Percentiles rank a stretch among this genome's conserved stretches.
These are phyloP conservation scores for Sericinus montela DNA, from an alignment of 2,888 invertebrate genomes.

Conservation along the genomic window DNA sequence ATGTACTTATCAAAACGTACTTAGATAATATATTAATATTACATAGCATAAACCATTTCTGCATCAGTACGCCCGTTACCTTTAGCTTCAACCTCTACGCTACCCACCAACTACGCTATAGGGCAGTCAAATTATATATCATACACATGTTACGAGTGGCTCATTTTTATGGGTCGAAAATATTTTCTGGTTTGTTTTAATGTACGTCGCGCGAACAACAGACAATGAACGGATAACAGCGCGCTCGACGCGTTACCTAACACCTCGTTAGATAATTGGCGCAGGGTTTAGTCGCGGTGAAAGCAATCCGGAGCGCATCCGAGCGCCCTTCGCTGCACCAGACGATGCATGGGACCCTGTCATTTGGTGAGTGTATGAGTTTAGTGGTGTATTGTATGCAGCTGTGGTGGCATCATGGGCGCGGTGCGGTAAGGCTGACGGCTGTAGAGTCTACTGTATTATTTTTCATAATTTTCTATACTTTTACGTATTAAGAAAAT, in stretches of 20 bases:
- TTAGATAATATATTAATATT: no score
- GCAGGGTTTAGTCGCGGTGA: conserved; percentile 10
- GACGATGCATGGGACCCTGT: not conserved
- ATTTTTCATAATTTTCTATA: not conserved
- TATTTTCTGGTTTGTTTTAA: no score
- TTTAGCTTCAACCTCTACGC: no score
- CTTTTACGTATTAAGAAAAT: not conserved
- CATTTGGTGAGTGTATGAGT: not conserved
- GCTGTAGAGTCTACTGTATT: not conserved
- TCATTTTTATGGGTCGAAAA: no score
- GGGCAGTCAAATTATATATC: no score
- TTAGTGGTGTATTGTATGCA: conserved; percentile 1
- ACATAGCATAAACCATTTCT: no score
- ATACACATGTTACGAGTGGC: no score
- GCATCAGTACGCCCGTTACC: no score
- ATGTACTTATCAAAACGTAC: no score
- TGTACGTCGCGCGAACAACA: no score
- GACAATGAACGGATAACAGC: not conserved
- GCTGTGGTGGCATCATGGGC: not conserved
- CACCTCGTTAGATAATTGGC: conserved; percentile 19
- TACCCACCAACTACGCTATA: no score
- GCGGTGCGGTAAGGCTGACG: not conserved
- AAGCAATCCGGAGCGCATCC: conserved; percentile 10
- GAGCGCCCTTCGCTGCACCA: not conserved
- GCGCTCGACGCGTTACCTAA: conserved; percentile 13